Evolutionary conservation across 2,797 vertebrate genomes (phyloP).

Genomic region (Craterocephalus amniculus): DNA sequence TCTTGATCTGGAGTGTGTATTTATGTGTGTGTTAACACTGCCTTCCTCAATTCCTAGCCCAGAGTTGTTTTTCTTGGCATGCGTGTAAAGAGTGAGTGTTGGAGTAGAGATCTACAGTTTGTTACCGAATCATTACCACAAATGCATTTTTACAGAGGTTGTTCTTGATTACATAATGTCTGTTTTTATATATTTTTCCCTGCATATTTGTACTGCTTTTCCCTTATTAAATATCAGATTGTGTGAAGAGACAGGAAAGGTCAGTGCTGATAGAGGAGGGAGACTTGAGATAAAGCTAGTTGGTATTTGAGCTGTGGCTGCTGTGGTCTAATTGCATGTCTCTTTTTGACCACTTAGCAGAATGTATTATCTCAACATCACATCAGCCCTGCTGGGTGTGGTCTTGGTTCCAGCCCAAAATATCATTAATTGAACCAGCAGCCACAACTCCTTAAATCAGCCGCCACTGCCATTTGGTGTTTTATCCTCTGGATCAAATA

Average conservation of each 20-base stretch:
- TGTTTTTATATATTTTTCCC: not conserved
- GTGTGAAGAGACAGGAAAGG: conserved; percentile 31
- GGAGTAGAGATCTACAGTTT: conserved; percentile 56
- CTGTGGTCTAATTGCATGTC: conserved; percentile 22
- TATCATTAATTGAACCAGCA: conserved; percentile 42
- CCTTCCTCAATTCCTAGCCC: conserved; percentile 31
- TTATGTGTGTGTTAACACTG: conserved; percentile 15
- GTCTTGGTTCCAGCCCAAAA: conserved; percentile 39
- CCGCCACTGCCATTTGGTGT: conserved; percentile 14
- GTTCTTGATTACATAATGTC: conserved; percentile 54
- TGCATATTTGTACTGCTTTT: conserved; percentile 10
- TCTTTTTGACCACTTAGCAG: conserved; percentile 32
- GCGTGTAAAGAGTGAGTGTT: conserved; percentile 57
- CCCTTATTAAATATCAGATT: conserved; percentile 17
- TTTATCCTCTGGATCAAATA: conserved; percentile 24
- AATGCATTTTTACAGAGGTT: conserved; percentile 39
- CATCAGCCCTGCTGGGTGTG: conserved; percentile 37
- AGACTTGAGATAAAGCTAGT: conserved; percentile 25
- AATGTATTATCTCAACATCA: conserved; percentile 45
- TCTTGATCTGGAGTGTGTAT: conserved; percentile 35
- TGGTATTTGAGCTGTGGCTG: conserved; percentile 20
- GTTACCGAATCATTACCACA: conserved; percentile 52
- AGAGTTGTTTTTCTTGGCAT: conserved; percentile 72
- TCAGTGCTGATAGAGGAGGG: conserved; percentile 18
- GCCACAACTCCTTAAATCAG: conserved; percentile 34